Conservation (phyloP, 1,140 invertebrate species). For the Bombus affinis region DNA sequence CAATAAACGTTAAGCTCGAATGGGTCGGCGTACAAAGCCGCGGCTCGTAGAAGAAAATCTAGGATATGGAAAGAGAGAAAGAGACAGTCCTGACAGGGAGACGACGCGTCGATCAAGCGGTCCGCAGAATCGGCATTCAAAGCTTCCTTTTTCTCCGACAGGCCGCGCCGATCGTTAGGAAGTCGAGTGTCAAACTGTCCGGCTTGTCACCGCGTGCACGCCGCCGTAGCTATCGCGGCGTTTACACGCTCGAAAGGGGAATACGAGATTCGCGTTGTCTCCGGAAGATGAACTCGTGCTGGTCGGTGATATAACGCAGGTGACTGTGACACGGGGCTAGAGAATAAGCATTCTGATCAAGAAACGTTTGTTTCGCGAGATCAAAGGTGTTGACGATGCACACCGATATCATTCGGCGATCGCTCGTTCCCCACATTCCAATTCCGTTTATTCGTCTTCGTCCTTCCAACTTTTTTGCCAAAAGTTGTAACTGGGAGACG, state of each 20-base stretch:
- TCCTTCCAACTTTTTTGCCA: too few relatives aligned
- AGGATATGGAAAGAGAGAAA: slow-evolving; percentile 41
- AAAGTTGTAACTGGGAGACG: accelerated
- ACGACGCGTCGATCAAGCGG: slow-evolving; percentile 64
- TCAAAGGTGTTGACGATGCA: too few relatives aligned
- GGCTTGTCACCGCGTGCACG: slow-evolving; percentile 47
- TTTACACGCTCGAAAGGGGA: slow-evolving; percentile 52
- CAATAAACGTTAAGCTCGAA: slow-evolving; percentile 64
- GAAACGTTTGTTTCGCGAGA: too few relatives aligned
- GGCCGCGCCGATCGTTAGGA: slow-evolving; percentile 63
- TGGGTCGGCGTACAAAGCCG: slow-evolving; percentile 48
- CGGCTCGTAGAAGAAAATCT: slow-evolving; percentile 45
- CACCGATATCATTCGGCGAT: too few relatives aligned
- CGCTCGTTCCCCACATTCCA: too few relatives aligned
- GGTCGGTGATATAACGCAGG: too few relatives aligned
- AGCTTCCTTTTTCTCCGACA: slow-evolving; percentile 56
- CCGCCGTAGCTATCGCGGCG: slow-evolving; percentile 46
- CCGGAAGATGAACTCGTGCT: slow-evolving; percentile 52
- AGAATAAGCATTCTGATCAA: too few relatives aligned
- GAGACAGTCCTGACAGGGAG: slow-evolving; percentile 41
- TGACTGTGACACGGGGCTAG: too few relatives aligned
- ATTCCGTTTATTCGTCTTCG: too few relatives aligned
- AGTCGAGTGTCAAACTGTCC: slow-evolving; percentile 66
- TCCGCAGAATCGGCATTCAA: slow-evolving; percentile 54
- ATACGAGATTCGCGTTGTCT: slow-evolving; percentile 55